Evolutionary conservation across 2,113 vertebrate genomes (phyloP).

Genomic region (Macheiramphus alcinus): DNA sequence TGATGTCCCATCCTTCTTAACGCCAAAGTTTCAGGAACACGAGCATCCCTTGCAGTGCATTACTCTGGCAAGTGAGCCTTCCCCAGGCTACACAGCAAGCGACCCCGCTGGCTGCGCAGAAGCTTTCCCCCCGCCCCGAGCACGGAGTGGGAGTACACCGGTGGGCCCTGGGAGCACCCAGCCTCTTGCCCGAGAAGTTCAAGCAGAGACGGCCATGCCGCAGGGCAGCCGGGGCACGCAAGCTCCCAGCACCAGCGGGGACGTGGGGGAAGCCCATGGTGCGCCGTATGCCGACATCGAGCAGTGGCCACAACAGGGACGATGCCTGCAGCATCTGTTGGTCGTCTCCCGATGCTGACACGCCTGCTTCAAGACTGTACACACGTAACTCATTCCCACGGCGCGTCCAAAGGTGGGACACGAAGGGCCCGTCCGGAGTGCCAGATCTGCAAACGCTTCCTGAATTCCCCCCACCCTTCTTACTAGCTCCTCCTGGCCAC

Average conservation of each 20-base stretch:
- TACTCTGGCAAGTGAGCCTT: not conserved
- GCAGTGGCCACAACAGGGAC: not conserved
- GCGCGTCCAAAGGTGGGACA: rapidly evolving
- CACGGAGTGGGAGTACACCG: not conserved
- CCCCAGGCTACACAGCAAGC: not conserved
- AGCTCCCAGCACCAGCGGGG: not conserved
- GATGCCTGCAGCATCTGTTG: not conserved
- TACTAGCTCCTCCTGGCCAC: not conserved
- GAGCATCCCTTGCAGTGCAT: not conserved
- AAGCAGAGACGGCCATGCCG: not conserved
- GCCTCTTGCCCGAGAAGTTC: not conserved
- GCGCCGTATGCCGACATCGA: not conserved
- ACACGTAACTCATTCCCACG: rapidly evolving
- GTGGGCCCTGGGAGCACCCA: not conserved
- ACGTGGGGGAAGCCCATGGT: not conserved
- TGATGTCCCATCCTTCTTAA: rapidly evolving
- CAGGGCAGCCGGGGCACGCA: not conserved
- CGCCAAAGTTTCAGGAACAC: not conserved
- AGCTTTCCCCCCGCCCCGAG: not conserved
- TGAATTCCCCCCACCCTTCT: not conserved
- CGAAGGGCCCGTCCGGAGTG: not conserved
- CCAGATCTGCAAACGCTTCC: not conserved
- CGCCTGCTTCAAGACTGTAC: not conserved
- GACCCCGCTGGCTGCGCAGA: not conserved
- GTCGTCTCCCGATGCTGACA: not conserved